These are phyloP conservation scores for Parazoanthus swiftii DNA, from an alignment of 92 coral and sea anemone genomes.

Conservation along the genomic window DNA sequence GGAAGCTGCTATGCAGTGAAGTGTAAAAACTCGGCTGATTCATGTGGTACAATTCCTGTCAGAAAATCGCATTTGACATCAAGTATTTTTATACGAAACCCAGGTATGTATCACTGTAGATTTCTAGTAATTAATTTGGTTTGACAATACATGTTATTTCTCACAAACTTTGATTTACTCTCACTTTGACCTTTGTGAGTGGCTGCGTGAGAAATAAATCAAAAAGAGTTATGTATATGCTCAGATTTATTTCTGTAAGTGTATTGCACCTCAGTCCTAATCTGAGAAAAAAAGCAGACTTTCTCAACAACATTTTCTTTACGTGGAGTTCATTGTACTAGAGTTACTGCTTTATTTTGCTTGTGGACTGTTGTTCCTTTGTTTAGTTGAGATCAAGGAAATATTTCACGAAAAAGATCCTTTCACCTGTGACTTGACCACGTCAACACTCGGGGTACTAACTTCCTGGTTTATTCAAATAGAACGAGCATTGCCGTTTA, in stretches of 20 bases:
- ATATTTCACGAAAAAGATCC: not conserved
- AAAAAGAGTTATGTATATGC: too few relatives aligned
- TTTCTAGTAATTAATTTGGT: not conserved
- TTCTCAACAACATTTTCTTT: constrained; percentile 2
- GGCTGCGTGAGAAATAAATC: not conserved
- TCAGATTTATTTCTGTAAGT: not conserved
- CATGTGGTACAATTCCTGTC: constrained; percentile 27
- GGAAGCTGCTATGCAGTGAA: constrained; percentile 84
- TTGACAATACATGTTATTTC: not conserved
- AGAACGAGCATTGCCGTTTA: not conserved
- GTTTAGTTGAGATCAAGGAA: constrained; percentile 35
- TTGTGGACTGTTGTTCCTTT: constrained; percentile 41
- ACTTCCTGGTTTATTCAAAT: not conserved
- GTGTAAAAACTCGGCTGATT: constrained; percentile 55
- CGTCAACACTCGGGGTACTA: not conserved
- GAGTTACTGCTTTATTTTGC: constrained; percentile 28
- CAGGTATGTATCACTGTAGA: constrained; percentile 40
- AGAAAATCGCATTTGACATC: constrained; percentile 33
- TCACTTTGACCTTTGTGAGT: not conserved
- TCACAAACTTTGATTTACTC: not conserved
- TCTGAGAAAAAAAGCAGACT: not conserved
- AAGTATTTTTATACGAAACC: constrained; percentile 50
- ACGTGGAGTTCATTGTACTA: constrained; percentile 35
- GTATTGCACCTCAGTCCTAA: not conserved
- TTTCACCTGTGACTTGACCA: not conserved